These are phyloP conservation scores for Eurytoma adleriae DNA, from an alignment of 2,888 invertebrate genomes.

Conservation along the genomic window DNA sequence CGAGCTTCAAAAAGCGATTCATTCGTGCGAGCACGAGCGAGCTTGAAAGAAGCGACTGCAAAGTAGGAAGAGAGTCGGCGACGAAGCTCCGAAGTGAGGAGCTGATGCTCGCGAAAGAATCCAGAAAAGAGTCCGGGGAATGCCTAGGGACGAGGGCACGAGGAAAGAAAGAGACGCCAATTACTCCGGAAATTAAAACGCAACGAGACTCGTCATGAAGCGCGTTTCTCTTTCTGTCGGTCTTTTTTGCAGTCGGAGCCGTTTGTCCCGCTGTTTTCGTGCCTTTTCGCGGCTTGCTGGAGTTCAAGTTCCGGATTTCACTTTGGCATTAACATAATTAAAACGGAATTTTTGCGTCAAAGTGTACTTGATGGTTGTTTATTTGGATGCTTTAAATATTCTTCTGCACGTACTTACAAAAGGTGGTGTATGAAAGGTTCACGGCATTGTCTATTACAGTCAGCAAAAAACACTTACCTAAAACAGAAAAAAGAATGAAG, in stretches of 20 bases:
- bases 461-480: slow-evolving; percentile 42
- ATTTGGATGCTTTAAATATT: background rate
- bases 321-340: slow-evolving; percentile 1
- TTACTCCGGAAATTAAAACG: slow-evolving; percentile 40
- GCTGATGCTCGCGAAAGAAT: background rate
- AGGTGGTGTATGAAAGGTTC: background rate
- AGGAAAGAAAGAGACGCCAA: slow-evolving; percentile 18
- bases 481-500: slow-evolving; percentile 43
- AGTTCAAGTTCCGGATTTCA: background rate
- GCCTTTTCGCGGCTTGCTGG: too few relatives aligned
- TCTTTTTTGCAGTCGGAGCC: background rate
- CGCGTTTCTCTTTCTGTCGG: slow-evolving; percentile 22
- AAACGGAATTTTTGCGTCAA: background rate
- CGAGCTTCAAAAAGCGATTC: slow-evolving; percentile 7
- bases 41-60: background rate
- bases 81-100: background rate
- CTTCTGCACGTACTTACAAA: slow-evolving; percentile 20
- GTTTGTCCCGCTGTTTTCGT: too few relatives aligned
- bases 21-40: background rate
- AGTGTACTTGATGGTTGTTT: background rate
- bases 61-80: background rate
- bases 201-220: slow-evolving; percentile 6
- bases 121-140: slow-evolving; percentile 12
- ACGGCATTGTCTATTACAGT: too few relatives aligned
- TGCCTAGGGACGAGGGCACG: background rate